Evolutionary conservation across 2,888 invertebrate genomes (phyloP), one percentile per base, ranked within the genome.

Genomic region (Thereva unica): DNA sequence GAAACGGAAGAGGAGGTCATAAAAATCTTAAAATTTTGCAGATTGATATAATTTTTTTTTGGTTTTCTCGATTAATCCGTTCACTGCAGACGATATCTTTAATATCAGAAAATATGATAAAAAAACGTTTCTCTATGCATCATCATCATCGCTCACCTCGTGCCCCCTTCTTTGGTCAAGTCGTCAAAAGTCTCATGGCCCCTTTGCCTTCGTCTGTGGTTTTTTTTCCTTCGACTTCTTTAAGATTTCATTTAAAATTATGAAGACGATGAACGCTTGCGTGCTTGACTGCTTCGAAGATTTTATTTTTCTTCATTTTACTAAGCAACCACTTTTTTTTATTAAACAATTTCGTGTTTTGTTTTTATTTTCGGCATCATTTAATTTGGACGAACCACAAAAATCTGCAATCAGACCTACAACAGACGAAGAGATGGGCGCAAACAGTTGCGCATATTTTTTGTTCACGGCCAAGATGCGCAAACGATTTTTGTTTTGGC

Each of bases 311-410:
- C 38, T 40, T 47, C 37, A 37, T 49, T 47, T 49, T 23, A 38
- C 59, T 45, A 12, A 23, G 23, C 23, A 23, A 47, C 47, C 37
- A 59, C n/a, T 59, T 47, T 59, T 59, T 35, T 41, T 41, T 38
- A n/a, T 9, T 5, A 5, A 42, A 5, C 2, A 12, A 40, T 59
- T 59, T 59, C 47, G 45, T 2, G 45, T 42, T 6, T 59, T 49
- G 45, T 49, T 45, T 49, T 34, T 8, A 57, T 47, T 47, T 59
- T 59, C 37, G 38, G 47, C 59, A 59, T 59, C 59, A 59, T 59
- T 59, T 59, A 59, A 59, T 59, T 59, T 59, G 59, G 59, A 59
- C 49, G 59, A 59, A 49, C 59, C 59, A 59, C 59, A 59, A 59
- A 23, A 59, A 59, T 59, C 59, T 59, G 59, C 59, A 59, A 59